Evolutionary conservation across 1,140 invertebrate species (phyloP).

Genomic region (Diorhabda carinulata): DNA sequence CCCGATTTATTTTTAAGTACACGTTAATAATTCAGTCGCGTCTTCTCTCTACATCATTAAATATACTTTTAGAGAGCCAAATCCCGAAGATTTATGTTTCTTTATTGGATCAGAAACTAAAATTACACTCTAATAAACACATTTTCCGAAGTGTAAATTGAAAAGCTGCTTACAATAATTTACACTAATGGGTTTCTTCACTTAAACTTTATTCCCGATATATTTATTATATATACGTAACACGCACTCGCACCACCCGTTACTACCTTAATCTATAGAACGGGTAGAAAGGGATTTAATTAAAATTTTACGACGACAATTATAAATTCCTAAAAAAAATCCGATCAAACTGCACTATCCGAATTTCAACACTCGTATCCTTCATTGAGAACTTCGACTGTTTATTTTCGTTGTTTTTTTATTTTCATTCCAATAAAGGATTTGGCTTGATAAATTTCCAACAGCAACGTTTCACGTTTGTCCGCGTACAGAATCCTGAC

Average conservation of each 20-base stretch:
- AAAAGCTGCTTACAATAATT: neutral
- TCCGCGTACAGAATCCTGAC: too few relatives aligned
- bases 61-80: neutral
- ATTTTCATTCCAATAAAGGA: too few relatives aligned
- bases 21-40: neutral
- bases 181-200: conserved; percentile 1
- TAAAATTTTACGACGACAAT: too few relatives aligned
- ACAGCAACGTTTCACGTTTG: too few relatives aligned
- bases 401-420: too few relatives aligned
- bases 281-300: too few relatives aligned
- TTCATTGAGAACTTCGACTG: too few relatives aligned
- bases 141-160: conserved; percentile 2
- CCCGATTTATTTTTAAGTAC: neutral
- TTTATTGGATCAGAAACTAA: conserved; percentile 3
- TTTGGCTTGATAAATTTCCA: too few relatives aligned
- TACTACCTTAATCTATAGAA: neutral
- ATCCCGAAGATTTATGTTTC: neutral
- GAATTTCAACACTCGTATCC: too few relatives aligned
- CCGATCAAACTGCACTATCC: too few relatives aligned
- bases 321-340: too few relatives aligned
- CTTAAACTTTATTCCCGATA: conserved; percentile 1
- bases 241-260: neutral
- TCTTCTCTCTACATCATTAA: neutral
- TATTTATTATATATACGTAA: neutral
- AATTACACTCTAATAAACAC: neutral